These are phyloP conservation scores for Prolemur simus DNA, from an alignment of 2,113 vertebrate species.

Conservation along the genomic window DNA sequence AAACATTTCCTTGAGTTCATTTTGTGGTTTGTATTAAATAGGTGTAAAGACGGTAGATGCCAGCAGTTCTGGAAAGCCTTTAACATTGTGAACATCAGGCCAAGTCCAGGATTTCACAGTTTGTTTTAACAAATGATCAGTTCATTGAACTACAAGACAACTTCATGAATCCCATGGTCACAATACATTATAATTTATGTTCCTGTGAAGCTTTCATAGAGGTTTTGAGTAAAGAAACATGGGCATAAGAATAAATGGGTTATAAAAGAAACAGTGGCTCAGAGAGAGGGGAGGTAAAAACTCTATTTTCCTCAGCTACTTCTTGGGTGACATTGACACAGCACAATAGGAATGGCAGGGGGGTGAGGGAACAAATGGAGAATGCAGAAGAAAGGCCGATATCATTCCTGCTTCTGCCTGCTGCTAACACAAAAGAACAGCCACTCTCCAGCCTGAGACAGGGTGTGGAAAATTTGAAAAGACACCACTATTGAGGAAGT, in stretches of 20 bases:
- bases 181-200: background rate
- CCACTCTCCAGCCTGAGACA: too few relatives aligned
- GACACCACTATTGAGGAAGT: background rate
- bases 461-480: background rate
- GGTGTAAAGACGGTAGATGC: background rate
- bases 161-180: background rate
- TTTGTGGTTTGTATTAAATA: background rate
- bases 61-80: background rate
- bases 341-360: background rate
- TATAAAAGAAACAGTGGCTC: background rate
- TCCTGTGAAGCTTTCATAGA: background rate
- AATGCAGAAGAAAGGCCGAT: background rate
- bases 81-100: background rate
- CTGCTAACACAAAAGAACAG: accelerated
- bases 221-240: background rate
- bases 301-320: background rate
- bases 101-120: background rate
- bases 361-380: background rate
- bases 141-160: background rate
- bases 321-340: background rate
- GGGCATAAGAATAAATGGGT: background rate
- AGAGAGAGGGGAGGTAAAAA: background rate
- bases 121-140: background rate
- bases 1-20: background rate
- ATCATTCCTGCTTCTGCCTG: accelerated